Evolutionary conservation across 23 tunicate species (phyloP), one percentile per base, ranked within the genome.

Genomic region (Botrylloides violaceus): DNA sequence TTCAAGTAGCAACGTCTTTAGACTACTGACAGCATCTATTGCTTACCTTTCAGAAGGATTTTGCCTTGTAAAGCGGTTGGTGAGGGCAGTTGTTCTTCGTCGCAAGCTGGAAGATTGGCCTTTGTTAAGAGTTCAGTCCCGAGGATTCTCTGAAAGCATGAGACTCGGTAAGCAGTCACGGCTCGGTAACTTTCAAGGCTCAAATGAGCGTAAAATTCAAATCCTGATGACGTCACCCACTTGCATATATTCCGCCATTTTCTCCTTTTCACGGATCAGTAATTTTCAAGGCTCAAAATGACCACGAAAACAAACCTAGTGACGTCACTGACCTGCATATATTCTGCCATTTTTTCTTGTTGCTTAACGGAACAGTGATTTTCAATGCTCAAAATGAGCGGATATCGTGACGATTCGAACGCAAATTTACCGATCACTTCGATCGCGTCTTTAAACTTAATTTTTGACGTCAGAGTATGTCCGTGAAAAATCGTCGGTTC

Each of bases 401-500:
- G 98, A 49, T 66, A 92, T 18, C 39, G 58, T 1, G 98, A 84
- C 20, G 65, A 60, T 58, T 84, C 92, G 75, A 92, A 92, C 36
- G 98, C 98, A 53, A 79, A 80, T 35, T 81, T 82, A 3, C 98
- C 87, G 49, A 92, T 84, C 3, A 78, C 77, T 48, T 84, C 77
- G 32, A 92, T 33, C 64, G 77, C 93, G 70, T 90, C 87, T 61
- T 61, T 81, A 39, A 79, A 83, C 39, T 66, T 83, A 72, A 21
- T 82, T 62, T 4, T 89, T 62, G 36, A 83, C 49, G 34, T 90
- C 68, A 68, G 62, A 75, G 36, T 85, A 50, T 58, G 73, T n/a
- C 79, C 98, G 71, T 92, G 98, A 32, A 79, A 92, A 0, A 92
- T 92, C 4, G 80, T 29, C 1, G 98, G 98, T 26, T 92, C 92